phyloP scores from a whole-genome alignment of 2,797 vertebrate genomes.

The Sebastes elongatus region DNA sequence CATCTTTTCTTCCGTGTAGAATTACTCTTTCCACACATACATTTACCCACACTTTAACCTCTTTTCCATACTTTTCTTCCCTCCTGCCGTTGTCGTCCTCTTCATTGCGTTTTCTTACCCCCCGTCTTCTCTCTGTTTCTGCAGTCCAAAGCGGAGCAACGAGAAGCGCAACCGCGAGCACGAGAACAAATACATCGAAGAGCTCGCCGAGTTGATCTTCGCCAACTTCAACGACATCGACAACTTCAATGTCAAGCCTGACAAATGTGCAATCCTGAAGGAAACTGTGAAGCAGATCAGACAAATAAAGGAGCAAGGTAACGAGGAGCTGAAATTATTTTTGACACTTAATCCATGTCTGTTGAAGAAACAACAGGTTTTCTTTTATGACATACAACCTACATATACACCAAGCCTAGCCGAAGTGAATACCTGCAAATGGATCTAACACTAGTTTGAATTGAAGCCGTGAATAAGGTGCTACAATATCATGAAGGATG shows the following conservation, averaged over 20 bases:
- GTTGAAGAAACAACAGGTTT: not conserved
- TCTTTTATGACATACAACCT: not conserved
- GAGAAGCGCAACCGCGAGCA: slow-evolving; percentile 99
- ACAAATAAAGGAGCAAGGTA: slow-evolving; percentile 99
- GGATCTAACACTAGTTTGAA: not conserved
- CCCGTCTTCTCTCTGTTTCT: slow-evolving; percentile 11
- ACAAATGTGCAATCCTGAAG: slow-evolving; percentile 99
- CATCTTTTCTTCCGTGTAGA: not conserved
- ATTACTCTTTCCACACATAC: not conserved
- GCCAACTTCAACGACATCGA: slow-evolving; percentile 99
- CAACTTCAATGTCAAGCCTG: slow-evolving; percentile 99
- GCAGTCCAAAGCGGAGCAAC: slow-evolving; percentile 95
- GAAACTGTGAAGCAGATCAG: slow-evolving; percentile 99
- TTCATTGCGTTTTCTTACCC: not conserved
- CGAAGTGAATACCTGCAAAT: not conserved
- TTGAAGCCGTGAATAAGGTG: not conserved
- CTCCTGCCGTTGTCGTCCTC: not conserved
- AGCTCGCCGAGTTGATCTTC: slow-evolving; percentile 98
- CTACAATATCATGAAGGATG: not conserved
- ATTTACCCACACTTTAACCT: not conserved
- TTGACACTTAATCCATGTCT: not conserved
- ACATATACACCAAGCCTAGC: not conserved
- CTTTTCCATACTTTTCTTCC: not conserved
- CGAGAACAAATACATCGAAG: slow-evolving; percentile 99
- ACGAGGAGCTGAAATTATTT: not conserved